Base-by-base conservation (phyloP, 2,113 vertebrate species). In the Anolis sagrei region DNA sequence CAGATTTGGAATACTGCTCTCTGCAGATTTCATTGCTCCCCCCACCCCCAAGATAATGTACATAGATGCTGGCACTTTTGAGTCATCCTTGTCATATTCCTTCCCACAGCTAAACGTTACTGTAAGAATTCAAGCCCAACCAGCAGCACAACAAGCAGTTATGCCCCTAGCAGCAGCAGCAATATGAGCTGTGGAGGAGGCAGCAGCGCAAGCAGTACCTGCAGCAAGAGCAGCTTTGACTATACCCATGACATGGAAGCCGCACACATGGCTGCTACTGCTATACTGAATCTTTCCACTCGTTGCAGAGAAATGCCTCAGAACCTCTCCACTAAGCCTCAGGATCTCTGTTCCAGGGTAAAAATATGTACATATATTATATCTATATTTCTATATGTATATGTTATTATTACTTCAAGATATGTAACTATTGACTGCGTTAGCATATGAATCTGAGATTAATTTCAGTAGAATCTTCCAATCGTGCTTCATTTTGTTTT, bases 181-280 rank as follows among this genome's bases (percentile, higher is more conserved):
- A 98, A 97, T 94, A 96, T 98, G 92, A 98, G 98, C 83, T 98
- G 98, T 84, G 97, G 97, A 14, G 98, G 97, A 76, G 98, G 98
- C 93, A 99, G 99, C 97, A 99, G 99, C 81, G 98, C 98, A 95
- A 99, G 99, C 97, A 99, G 98, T 96, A 99, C 99, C 82, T 99
- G 98, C 97, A 99, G 98, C 97, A 99, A 99, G 94, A 99, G 99
- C 98, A 99, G 99, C 97, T 99, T 99, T 84, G 99, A 99, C 97
- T 99, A 98, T 97, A 98, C 97, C 29, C 99, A 99, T 78, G 99
- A 99, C 96, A 97, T 99, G 98, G 99, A 99, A 95, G 99, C 99
- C 0, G 98, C 99, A 0, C 99, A 99, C 96, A 99, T 99, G 99
- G 99, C 99, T 0, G 99, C 99, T 89, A 98, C 98, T 0, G 99